Conservation (phyloP, 2,888 invertebrate species). For the Clepsis dumicolana region DNA sequence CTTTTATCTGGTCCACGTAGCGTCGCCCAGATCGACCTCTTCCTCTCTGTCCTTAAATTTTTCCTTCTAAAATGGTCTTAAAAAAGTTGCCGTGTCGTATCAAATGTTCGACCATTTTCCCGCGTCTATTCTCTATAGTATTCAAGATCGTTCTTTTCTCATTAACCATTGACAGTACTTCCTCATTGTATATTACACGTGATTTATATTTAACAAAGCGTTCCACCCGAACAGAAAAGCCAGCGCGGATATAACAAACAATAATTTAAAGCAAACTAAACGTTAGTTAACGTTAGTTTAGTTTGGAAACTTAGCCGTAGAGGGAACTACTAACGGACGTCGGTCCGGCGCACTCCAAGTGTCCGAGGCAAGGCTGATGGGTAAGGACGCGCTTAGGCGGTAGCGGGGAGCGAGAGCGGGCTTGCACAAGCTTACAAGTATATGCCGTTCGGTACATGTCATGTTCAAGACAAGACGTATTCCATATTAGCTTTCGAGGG, state of each 20-base stretch:
- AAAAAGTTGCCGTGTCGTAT: too few species aligned
- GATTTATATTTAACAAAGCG: neutral
- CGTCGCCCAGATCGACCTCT: too few species aligned
- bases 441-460: too few species aligned
- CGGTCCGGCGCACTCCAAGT: slow-evolving; percentile 17
- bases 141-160: too few species aligned
- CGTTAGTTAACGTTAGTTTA: slow-evolving; percentile 24
- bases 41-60: too few species aligned
- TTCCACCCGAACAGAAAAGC: neutral
- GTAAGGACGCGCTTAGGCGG: slow-evolving; percentile 20
- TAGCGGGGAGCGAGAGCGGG: neutral
- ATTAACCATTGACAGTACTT: too few species aligned
- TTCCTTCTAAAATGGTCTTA: too few species aligned
- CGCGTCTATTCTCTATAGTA: too few species aligned
- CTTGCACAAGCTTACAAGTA: neutral
- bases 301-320: slow-evolving; percentile 27
- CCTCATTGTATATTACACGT: neutral
- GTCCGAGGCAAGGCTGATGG: slow-evolving; percentile 18
- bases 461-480: too few species aligned
- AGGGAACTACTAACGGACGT: neutral
- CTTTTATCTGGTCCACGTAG: too few species aligned
- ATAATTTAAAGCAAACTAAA: slow-evolving; percentile 22
- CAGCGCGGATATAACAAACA: neutral
- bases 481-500: too few species aligned
- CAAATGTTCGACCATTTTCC: too few species aligned